Conservation (phyloP, 1,140 invertebrate species). For the Drosophila watanabei region DNA sequence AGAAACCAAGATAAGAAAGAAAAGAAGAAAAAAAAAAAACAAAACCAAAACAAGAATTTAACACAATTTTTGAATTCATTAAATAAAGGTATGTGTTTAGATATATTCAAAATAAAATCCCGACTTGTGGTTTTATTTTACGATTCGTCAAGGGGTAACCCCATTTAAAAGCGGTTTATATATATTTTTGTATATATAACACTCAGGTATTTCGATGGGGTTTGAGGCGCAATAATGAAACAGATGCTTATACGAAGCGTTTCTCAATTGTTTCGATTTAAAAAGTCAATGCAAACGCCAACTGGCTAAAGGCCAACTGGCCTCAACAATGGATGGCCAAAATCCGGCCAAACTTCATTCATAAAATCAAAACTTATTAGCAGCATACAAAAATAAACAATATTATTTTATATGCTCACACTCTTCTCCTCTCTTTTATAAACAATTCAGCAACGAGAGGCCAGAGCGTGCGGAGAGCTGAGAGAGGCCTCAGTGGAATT, state of each 20-base stretch:
- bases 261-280: conserved; percentile 13
- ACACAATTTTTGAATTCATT: conserved; percentile 85
- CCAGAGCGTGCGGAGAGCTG: background rate
- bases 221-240: conserved; percentile 15
- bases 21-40: conserved; percentile 64
- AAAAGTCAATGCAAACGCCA: conserved; percentile 10
- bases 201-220: background rate
- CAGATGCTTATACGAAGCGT: conserved; percentile 9
- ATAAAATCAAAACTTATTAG: conserved; percentile 16
- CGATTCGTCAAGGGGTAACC: background rate
- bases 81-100: conserved; percentile 85
- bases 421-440: conserved; percentile 10
- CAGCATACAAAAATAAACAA: conserved; percentile 8
- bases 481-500: background rate
- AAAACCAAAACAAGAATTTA: conserved; percentile 76
- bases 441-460: conserved; percentile 6
- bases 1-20: conserved; percentile 43
- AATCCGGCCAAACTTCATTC: conserved; percentile 39
- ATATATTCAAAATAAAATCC: conserved; percentile 77
- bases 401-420: conserved; percentile 1
- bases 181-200: background rate
- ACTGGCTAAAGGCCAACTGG: conserved; percentile 21
- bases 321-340: conserved; percentile 5
- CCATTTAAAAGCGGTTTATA: background rate
- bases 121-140: conserved; percentile 15